A percentile compares a stretch with the other conserved stretches of the same genome.
phyloP scores from a whole-genome alignment of 2,888 invertebrate species.

The Autographa gamma region DNA sequence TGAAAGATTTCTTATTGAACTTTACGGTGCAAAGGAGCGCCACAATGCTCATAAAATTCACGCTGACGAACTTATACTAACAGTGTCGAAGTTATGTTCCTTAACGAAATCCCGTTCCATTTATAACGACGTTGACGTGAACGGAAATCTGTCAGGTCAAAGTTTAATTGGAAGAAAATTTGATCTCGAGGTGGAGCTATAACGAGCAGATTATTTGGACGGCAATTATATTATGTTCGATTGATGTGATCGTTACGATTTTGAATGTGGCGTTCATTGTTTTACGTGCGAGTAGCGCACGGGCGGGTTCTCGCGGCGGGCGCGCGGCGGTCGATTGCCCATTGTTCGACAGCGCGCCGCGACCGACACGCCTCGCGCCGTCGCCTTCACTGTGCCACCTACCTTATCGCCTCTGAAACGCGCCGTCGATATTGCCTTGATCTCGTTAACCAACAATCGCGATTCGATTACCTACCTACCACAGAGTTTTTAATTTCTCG shows the following conservation, averaged over 20 bases:
- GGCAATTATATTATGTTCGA: conserved; percentile 44
- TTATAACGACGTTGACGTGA: neutral
- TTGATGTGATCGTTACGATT: conserved; percentile 51
- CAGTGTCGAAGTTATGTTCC: neutral
- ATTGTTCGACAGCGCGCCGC: conserved; percentile 83
- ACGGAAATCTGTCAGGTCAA: conserved; percentile 3
- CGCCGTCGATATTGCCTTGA: conserved; percentile 79
- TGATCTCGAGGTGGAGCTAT: conserved; percentile 1
- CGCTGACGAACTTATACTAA: neutral
- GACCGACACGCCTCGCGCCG: conserved; percentile 86
- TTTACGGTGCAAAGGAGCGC: too few species aligned
- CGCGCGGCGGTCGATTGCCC: conserved; percentile 77
- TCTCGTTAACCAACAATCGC: conserved; percentile 83
- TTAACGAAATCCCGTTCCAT: neutral
- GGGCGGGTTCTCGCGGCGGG: conserved; percentile 58
- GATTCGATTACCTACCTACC: conserved; percentile 80
- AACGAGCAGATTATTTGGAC: conserved; percentile 36
- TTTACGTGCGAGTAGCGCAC: conserved; percentile 56
- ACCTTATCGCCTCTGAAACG: conserved; percentile 78
- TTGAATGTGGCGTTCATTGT: conserved; percentile 56
- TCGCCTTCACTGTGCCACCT: conserved; percentile 79
- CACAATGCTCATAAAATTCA: neutral
- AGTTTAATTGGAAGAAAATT: conserved; percentile 22
- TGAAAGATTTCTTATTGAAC: too few species aligned
- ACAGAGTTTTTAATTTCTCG: conserved; percentile 73